Evolutionary conservation across 2,888 invertebrate genomes (phyloP), one percentile per base, ranked within the genome.

Genomic region (Agonopterix heracliana): DNA sequence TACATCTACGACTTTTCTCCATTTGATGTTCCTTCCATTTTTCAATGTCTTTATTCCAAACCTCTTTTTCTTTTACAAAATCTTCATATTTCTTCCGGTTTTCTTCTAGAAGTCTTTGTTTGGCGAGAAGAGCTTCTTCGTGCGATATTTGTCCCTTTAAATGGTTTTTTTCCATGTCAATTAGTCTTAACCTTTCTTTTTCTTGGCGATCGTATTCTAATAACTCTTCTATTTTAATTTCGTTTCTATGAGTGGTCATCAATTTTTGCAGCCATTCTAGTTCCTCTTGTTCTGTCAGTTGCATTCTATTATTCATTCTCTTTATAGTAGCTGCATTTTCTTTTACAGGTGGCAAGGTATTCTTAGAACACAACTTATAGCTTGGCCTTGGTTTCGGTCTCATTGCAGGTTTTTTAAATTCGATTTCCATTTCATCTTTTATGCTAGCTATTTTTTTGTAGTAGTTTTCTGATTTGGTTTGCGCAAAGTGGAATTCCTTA

Each of bases 101-200:
- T 10, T 72, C 69, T 51, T 89, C 81, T 9, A 77, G 47, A 1
- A 88, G 48, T 56, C 85, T 89, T 55, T 85, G 80, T 68, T 90
- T 91, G 0, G 92, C 90, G 45, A 92, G 63, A 14, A 90, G 71
- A 7, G 91, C 90, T 68, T 92, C 91, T 75, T 92, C 91, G 46
- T 89, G 78, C 9, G 90, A 89, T 49, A 92, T 76, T 60, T 90
- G 81, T 1, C 91, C 91, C 61, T 88, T 70, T 41, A 92, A 66
- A 72, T 91, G 91, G 68, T 91, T 91, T 57, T 73, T 84, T 78
- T 91, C 90, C 53, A 91, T 90, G 42, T 89, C 85, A 49, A 88
- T 74, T 34, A 91, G 55, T 46, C 89, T 70, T 61, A 89, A 78
- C 61, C 82, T 81, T 67, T 90, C 86, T 45, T 68, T 77, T 59